Conservation (phyloP, 2,888 invertebrate genomes). For the Cynaeus angustus region DNA sequence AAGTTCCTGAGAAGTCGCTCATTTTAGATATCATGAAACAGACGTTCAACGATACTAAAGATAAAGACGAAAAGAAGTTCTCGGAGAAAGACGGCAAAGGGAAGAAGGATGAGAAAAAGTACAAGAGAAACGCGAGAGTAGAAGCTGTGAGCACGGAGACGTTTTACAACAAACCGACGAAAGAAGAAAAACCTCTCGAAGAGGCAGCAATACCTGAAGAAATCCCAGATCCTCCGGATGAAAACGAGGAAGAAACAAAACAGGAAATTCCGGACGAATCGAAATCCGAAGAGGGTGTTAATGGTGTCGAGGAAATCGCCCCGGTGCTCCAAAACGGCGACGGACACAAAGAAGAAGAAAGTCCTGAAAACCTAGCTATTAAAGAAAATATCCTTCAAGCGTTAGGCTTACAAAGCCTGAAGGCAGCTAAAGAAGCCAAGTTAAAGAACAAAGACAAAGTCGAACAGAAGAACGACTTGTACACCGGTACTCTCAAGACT, state of each 20-base stretch:
- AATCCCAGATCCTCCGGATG: not conserved
- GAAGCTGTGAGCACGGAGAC: not conserved
- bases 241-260: too few species aligned
- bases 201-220: not conserved
- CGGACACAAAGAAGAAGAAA: conserved; percentile 49
- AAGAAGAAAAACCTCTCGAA: not conserved
- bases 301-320: conserved; percentile 36
- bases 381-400: conserved; percentile 85
- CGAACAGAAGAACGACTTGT: conserved; percentile 68
- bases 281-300: not conserved
- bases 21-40: conserved; percentile 77
- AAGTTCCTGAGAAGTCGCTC: conserved; percentile 75
- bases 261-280: too few species aligned
- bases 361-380: conserved; percentile 62
- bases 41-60: conserved; percentile 69
- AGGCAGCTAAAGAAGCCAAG: conserved; percentile 82
- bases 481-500: conserved; percentile 88
- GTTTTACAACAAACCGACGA: not conserved
- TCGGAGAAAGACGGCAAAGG: conserved; percentile 30
- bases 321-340: conserved; percentile 6
- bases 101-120: conserved; percentile 5
- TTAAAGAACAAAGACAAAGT: conserved; percentile 59
- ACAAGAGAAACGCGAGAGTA: not conserved
- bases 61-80: conserved; percentile 45
- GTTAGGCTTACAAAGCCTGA: conserved; percentile 83